Evolutionary conservation across 1,140 invertebrate species (phyloP).

Genomic region (Venustaconcha ellipsiformis): DNA sequence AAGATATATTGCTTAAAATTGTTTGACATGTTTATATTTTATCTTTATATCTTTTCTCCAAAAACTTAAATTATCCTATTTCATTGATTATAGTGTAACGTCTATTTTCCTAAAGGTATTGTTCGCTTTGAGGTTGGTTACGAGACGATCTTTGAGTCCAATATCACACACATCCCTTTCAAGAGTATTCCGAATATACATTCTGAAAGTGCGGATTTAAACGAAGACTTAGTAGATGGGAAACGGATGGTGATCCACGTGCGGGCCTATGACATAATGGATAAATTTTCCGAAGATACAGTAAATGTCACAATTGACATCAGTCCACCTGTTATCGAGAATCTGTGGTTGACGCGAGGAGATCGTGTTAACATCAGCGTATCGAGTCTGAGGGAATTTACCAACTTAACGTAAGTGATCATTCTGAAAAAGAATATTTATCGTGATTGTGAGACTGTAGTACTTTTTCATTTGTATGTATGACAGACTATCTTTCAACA

Average conservation of each 20-base stretch:
- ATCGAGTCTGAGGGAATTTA: slow-evolving; percentile 2
- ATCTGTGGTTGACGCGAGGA: slow-evolving; percentile 19
- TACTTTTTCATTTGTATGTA: background rate
- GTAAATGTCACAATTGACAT: slow-evolving; percentile 11
- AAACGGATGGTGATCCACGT: slow-evolving; percentile 27
- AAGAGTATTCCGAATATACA: background rate
- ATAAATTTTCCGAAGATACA: slow-evolving; percentile 16
- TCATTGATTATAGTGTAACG: background rate
- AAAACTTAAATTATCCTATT: too few species aligned
- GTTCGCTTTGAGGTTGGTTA: slow-evolving; percentile 8
- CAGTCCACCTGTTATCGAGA: slow-evolving; percentile 16
- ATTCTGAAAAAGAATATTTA: too few species aligned
- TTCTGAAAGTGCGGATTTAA: slow-evolving; percentile 1
- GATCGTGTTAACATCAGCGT: slow-evolving; percentile 19
- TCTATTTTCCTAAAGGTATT: slow-evolving; percentile 5
- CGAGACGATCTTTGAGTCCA: background rate
- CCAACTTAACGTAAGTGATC: slow-evolving; percentile 5
- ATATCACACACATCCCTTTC: background rate
- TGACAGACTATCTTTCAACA: too few species aligned
- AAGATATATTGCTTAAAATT: too few species aligned
- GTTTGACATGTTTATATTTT: too few species aligned
- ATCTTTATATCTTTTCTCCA: too few species aligned
- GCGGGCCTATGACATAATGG: slow-evolving; percentile 20
- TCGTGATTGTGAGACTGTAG: background rate
- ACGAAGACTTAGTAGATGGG: slow-evolving; percentile 15